phyloP scores from a whole-genome alignment of 1,140 invertebrate genomes.

The Drosophila virilis region DNA sequence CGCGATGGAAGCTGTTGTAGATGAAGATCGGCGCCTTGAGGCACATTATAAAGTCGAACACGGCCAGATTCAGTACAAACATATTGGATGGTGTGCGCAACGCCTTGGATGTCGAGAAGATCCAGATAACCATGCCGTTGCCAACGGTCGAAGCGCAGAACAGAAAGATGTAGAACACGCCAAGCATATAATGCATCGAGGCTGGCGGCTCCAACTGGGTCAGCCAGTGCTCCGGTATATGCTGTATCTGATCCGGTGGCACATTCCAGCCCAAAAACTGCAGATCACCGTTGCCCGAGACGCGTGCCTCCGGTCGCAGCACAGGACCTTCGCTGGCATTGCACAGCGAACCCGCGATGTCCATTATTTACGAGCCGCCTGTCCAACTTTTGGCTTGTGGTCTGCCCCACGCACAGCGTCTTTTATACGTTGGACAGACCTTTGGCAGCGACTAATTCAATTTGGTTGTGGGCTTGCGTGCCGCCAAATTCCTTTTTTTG shows the following conservation, averaged over 20 bases:
- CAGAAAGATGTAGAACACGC: conserved; percentile 91
- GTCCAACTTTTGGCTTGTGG: conserved; percentile 30
- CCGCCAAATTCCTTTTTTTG: conserved; percentile 62
- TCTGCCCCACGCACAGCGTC: conserved; percentile 1
- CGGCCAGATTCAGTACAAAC: conserved; percentile 94
- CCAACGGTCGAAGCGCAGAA: conserved; percentile 91
- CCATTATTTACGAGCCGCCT: conserved; percentile 21
- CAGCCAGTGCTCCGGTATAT: conserved; percentile 93
- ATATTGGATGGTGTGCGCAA: conserved; percentile 95
- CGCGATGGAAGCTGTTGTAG: conserved; percentile 92
- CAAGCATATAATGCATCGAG: conserved; percentile 92
- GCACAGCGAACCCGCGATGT: conserved; percentile 58
- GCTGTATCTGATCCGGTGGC: conserved; percentile 89
- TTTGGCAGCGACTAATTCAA: conserved; percentile 54
- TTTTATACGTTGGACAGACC: conserved; percentile 45
- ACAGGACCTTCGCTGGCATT: conserved; percentile 67
- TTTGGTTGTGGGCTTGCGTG: conserved; percentile 64
- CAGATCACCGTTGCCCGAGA: conserved; percentile 58
- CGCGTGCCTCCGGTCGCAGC: conserved; percentile 60
- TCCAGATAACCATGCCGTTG: conserved; percentile 95
- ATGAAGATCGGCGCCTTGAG: conserved; percentile 94
- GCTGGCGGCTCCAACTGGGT: conserved; percentile 91
- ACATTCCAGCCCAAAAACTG: conserved; percentile 91
- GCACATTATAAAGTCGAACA: conserved; percentile 95
- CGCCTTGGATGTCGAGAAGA: conserved; percentile 91